A percentile compares a stretch with the other conserved stretches of the same genome.
Conservation (phyloP, 2,113 vertebrate genomes). For the Psephotus haematonotus region DNA sequence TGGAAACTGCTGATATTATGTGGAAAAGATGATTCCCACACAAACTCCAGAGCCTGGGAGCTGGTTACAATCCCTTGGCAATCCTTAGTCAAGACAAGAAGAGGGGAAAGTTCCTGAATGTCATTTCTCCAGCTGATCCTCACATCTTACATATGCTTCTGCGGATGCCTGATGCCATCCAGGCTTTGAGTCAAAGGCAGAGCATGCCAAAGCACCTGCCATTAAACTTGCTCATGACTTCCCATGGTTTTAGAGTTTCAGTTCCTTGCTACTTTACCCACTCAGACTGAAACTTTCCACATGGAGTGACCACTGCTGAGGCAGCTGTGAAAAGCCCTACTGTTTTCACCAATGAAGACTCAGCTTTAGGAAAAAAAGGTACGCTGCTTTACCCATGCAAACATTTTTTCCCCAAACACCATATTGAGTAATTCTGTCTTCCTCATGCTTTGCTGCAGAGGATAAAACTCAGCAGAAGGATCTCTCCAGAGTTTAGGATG, state of each 20-base stretch:
- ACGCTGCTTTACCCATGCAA: neutral
- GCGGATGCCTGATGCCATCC: neutral
- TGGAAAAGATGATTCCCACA: neutral
- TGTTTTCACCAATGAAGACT: neutral
- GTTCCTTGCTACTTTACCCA: neutral
- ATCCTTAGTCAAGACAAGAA: neutral
- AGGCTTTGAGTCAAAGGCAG: neutral
- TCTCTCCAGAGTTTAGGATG: conserved; percentile 3
- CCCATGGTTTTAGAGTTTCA: neutral
- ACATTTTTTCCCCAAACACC: neutral
- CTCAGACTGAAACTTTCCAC: neutral
- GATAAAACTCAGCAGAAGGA: conserved; percentile 12
- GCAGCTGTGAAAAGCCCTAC: neutral
- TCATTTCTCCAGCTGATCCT: neutral
- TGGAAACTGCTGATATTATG: neutral
- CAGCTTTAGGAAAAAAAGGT: neutral
- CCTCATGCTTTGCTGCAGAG: conserved; percentile 27
- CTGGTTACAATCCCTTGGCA: neutral
- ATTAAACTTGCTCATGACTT: neutral
- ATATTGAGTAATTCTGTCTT: conserved; percentile 21
- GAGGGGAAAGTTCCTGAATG: neutral
- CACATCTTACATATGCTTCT: neutral
- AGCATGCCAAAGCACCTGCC: neutral
- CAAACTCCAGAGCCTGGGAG: neutral
- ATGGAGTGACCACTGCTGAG: neutral